Percentiles rank a stretch among this genome's conserved stretches.
These are phyloP conservation scores for Dallia pectoralis DNA, from an alignment of 2,797 vertebrate species.

Conservation along the genomic window DNA sequence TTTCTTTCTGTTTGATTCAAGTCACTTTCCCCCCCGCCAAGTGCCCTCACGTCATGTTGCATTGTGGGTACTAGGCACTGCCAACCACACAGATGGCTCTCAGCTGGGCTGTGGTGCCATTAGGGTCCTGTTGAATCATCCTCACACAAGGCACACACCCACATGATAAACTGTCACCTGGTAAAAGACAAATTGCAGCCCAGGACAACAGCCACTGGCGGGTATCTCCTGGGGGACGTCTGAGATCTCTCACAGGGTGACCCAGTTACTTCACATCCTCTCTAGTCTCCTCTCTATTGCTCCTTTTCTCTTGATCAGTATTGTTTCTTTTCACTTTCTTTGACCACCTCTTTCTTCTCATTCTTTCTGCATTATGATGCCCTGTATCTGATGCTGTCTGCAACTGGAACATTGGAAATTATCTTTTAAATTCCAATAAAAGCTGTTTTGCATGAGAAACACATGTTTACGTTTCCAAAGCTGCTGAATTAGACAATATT, in stretches of 20 bases:
- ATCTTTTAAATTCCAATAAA: too few relatives aligned
- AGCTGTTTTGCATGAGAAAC: too few relatives aligned
- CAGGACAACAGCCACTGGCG: constrained; percentile 64
- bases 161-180: constrained; percentile 36
- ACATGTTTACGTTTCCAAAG: too few relatives aligned
- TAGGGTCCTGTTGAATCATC: constrained; percentile 59
- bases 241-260: constrained; percentile 72
- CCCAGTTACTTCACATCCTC: constrained; percentile 72
- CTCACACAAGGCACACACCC: constrained; percentile 31
- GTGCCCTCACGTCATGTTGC: constrained; percentile 56
- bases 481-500: too few relatives aligned
- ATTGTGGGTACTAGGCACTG: constrained; percentile 48
- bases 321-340: neutral
- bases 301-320: constrained; percentile 26
- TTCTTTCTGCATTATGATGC: neutral
- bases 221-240: constrained; percentile 65
- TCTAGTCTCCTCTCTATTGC: constrained; percentile 34
- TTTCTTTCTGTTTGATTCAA: constrained; percentile 49
- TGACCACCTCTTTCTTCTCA: neutral
- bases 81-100: constrained; percentile 70
- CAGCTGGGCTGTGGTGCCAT: constrained; percentile 63
- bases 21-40: constrained; percentile 54
- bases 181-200: constrained; percentile 72
- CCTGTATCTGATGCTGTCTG: too few relatives aligned
- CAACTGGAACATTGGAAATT: too few relatives aligned